A percentile compares a stretch with the other conserved stretches of the same genome.
Evolutionary conservation across 1,140 invertebrate genomes (phyloP).

Genomic region (Philopotamus ludificatus): DNA sequence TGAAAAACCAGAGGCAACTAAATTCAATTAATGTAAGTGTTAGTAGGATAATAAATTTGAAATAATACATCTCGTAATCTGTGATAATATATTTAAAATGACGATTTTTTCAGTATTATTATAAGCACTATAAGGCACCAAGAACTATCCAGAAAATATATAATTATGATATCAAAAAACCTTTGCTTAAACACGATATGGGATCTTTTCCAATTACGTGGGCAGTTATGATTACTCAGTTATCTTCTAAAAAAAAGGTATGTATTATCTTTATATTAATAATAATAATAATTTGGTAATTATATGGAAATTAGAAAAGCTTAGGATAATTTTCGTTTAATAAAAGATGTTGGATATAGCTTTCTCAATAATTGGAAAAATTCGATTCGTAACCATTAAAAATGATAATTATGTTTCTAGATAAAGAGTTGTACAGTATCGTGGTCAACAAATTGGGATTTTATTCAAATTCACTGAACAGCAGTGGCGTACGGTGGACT

Average conservation of each 20-base stretch:
- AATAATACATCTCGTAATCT: slow-evolving; percentile 8
- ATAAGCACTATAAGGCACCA: slow-evolving; percentile 43
- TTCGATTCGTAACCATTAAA: too few species aligned
- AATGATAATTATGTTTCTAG: too few species aligned
- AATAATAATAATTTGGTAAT: too few species aligned
- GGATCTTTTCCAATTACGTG: slow-evolving; percentile 23
- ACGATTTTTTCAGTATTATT: slow-evolving; percentile 46
- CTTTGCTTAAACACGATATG: slow-evolving; percentile 6
- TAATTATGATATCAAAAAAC: slow-evolving; percentile 26
- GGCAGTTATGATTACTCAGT: not conserved
- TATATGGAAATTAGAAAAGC: too few species aligned
- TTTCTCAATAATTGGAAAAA: too few species aligned
- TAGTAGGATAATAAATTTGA: slow-evolving; percentile 19
- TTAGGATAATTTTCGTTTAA: too few species aligned
- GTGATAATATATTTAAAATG: not conserved
- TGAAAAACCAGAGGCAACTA: too few species aligned
- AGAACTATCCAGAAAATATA: slow-evolving; percentile 45
- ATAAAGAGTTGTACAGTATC: too few species aligned
- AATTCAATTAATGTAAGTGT: not conserved
- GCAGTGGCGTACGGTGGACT: too few species aligned
- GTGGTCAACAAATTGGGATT: too few species aligned
- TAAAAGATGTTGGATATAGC: too few species aligned
- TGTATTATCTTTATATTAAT: not conserved
- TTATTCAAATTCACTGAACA: too few species aligned
- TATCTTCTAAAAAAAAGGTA: not conserved